Conservation (phyloP, 2,797 vertebrate species). For the Meda fulgida region DNA sequence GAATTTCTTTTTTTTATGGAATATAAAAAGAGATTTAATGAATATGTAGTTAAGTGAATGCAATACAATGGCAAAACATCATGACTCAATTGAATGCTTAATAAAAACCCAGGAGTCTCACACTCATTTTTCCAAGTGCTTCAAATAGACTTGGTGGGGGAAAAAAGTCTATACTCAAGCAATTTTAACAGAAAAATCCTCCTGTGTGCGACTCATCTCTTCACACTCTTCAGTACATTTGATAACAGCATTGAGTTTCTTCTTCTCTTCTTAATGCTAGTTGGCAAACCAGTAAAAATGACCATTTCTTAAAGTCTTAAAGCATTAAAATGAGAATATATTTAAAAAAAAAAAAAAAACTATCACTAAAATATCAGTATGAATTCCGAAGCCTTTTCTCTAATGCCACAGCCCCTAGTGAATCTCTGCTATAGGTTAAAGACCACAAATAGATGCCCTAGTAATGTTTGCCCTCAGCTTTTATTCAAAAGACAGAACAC, state of each 20-base stretch:
- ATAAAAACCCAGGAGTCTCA: background rate
- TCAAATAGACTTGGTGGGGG: background rate
- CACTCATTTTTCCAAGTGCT: background rate
- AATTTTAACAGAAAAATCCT: background rate
- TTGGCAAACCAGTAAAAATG: background rate
- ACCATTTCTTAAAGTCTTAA: background rate
- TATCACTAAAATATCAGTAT: background rate
- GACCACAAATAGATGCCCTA: slow-evolving; percentile 4
- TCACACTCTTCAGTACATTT: background rate
- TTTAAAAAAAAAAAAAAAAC: no score
- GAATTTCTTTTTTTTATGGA: background rate
- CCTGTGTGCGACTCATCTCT: background rate
- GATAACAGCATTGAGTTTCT: background rate
- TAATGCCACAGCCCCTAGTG: background rate
- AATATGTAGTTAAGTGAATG: background rate
- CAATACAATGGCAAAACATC: background rate
- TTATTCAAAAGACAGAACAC: slow-evolving; percentile 27
- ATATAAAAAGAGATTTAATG: background rate
- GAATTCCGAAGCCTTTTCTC: background rate
- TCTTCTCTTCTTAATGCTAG: background rate
- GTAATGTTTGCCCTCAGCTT: slow-evolving; percentile 34
- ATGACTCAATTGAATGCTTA: background rate
- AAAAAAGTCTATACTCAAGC: background rate
- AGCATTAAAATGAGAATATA: no score
- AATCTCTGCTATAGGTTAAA: slow-evolving; percentile 9